Evolutionary conservation across 2,888 invertebrate genomes (phyloP), one percentile per base, ranked within the genome.

Genomic region (Cheilosia vernalis): DNA sequence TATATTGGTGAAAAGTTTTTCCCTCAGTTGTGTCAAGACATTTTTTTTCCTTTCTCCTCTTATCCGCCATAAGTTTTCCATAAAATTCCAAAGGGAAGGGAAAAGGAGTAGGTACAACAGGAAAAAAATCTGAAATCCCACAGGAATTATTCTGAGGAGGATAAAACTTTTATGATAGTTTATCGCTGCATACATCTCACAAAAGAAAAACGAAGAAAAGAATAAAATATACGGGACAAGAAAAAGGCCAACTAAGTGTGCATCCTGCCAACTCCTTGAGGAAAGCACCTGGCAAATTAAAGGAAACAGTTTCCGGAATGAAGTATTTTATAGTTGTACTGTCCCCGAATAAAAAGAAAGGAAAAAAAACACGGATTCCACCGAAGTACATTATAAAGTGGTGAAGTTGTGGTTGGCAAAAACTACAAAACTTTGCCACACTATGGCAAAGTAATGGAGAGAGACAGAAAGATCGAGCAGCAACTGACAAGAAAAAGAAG

Each of bases 241-340:
- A 67, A 81, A 74, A 70, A 69, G 79, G 66, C 70, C 66, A 80
- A 66, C 80, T 67, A 81, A 85, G 85, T 76, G 81, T 76, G 81
- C 85, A 85, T 85, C 85, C 81, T 85, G 76, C 76, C 70, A 81
- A 81, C 85, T 85, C 81, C 85, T 85, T 81, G 81, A 85, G 76
- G 81, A 70, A 85, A 85, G 81, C 85, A 85, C 85, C 85, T 85
- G 85, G 85, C 85, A 85, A 85, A 85, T 85, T 85, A 85, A 81
- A 81, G 85, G 69, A 85, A 85, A 72, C 81, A 85, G 80, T 85
- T 85, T 85, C 80, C 81, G 85, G 85, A 76, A 85, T 81, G 61
- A 85, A 85, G 85, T 85, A 85, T 85, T 85, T 85, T 77, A 76
- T 85, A 81, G 72, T 72, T 80, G 76, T 85, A 76, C 63, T 49